These are phyloP conservation scores for Scarus forsteni DNA, from an alignment of 2,797 vertebrate species.

Conservation along the genomic window DNA sequence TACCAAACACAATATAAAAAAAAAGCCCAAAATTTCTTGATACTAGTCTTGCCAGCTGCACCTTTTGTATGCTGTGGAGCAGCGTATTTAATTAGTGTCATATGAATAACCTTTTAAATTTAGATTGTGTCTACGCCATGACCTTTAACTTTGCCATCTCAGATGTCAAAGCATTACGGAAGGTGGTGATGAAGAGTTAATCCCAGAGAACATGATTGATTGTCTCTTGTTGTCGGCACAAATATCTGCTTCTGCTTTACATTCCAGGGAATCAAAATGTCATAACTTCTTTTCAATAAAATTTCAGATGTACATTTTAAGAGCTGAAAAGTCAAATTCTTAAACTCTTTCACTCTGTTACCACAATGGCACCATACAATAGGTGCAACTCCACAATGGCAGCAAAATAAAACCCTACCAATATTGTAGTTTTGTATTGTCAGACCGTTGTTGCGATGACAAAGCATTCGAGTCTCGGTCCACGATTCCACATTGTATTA, in stretches of 20 bases:
- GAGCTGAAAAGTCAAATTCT: too few species aligned
- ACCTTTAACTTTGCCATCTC: slow-evolving; percentile 64
- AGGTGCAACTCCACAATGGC: too few species aligned
- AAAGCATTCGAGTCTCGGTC: too few species aligned
- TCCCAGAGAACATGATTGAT: slow-evolving; percentile 29
- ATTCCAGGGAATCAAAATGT: slow-evolving; percentile 5
- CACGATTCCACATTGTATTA: too few species aligned
- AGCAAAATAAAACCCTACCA: too few species aligned
- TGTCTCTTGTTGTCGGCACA: slow-evolving; percentile 2
- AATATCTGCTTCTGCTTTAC: slow-evolving; percentile 14
- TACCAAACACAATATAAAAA: background rate
- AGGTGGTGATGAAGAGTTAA: slow-evolving; percentile 39
- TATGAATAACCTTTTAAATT: slow-evolving; percentile 67
- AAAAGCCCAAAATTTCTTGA: slow-evolving; percentile 4
- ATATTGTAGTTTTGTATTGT: too few species aligned
- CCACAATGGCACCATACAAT: too few species aligned
- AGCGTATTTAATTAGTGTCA: slow-evolving; percentile 51
- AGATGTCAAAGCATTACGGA: slow-evolving; percentile 49
- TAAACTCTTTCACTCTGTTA: too few species aligned
- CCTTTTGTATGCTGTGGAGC: slow-evolving; percentile 19
- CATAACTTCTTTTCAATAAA: background rate
- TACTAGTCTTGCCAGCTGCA: slow-evolving; percentile 11
- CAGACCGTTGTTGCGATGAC: too few species aligned
- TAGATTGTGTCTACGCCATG: slow-evolving; percentile 65
- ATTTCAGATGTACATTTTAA: too few species aligned